These are phyloP conservation scores for Oryctolagus cuniculus DNA, from an alignment of 2,113 vertebrate genomes.

Conservation along the genomic window DNA sequence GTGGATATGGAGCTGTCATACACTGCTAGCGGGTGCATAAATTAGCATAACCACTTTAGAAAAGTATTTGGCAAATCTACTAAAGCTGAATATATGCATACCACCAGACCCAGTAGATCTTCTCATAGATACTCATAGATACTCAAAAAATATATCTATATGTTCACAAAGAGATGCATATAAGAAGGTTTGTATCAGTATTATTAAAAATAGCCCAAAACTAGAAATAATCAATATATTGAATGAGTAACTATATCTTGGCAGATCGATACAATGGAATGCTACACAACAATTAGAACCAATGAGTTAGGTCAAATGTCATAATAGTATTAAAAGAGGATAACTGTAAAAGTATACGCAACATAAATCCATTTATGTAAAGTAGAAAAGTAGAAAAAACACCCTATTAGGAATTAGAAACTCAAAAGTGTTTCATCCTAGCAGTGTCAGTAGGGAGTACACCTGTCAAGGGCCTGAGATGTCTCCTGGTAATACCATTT, in stretches of 20 bases:
- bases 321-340: neutral
- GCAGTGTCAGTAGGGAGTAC: fast-evolving
- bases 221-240: neutral
- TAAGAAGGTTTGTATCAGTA: neutral
- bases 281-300: neutral
- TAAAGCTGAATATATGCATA: neutral
- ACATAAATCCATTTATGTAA: neutral
- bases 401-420: neutral
- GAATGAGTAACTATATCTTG: neutral
- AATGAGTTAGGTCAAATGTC: neutral
- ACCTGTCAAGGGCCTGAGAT: fast-evolving
- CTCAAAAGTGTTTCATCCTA: fast-evolving
- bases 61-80: constrained; percentile 19
- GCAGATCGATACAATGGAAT: neutral
- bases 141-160: neutral
- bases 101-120: neutral
- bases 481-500: neutral
- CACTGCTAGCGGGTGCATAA: neutral
- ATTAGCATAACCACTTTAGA: constrained; percentile 31
- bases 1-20: neutral
- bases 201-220: neutral
- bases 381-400: neutral
- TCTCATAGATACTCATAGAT: fast-evolving
- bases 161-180: neutral
- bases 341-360: neutral